phyloP scores from a whole-genome alignment of 1,140 invertebrate genomes.

The Platyscapa corneri region DNA sequence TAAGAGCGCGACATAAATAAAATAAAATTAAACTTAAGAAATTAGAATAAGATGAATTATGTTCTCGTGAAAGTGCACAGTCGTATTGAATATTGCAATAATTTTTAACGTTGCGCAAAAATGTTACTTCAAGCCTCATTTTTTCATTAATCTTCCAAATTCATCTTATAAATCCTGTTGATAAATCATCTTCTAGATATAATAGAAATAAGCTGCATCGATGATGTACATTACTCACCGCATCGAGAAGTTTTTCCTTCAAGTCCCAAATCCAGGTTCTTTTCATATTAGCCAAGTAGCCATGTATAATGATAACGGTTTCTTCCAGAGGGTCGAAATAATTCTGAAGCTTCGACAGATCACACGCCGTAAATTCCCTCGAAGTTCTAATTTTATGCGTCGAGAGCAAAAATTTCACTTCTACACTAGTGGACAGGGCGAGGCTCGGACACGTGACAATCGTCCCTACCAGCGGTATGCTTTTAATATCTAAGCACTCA shows the following conservation, averaged over 20 bases:
- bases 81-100: too few species aligned
- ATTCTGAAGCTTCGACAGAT: conserved; percentile 16
- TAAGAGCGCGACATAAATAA: too few species aligned
- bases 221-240: conserved; percentile 22
- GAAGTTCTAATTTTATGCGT: neutral
- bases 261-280: conserved; percentile 35
- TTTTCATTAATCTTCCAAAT: too few species aligned
- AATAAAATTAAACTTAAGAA: too few species aligned
- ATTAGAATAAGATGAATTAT: too few species aligned
- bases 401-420: conserved; percentile 23
- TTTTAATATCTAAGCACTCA: conserved; percentile 22
- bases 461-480: conserved; percentile 10
- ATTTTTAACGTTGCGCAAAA: too few species aligned
- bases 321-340: conserved; percentile 26
- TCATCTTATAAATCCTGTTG: too few species aligned
- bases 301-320: conserved; percentile 43
- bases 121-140: too few species aligned
- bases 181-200: too few species aligned
- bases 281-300: conserved; percentile 33
- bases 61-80: too few species aligned
- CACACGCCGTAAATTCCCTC: neutral
- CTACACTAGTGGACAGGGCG: neutral
- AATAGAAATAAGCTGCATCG: too few species aligned
- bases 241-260: conserved; percentile 39
- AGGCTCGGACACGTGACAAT: neutral